A percentile compares a stretch with the other conserved stretches of the same genome.
Evolutionary conservation across 2,113 vertebrate species (phyloP).

Genomic region (Donacobius atricapilla): DNA sequence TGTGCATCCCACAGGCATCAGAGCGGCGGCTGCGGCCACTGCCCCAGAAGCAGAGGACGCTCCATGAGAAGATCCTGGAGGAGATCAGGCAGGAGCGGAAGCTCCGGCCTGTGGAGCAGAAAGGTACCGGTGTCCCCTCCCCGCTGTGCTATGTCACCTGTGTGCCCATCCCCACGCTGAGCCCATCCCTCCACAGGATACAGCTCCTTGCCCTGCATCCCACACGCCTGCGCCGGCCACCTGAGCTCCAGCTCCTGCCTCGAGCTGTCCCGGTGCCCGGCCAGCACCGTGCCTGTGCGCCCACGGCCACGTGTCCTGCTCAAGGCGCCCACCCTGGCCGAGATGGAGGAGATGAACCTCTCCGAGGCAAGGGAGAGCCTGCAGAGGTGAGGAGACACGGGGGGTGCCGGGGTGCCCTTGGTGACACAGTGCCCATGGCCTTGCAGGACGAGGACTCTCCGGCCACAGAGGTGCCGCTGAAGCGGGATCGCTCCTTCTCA

Average conservation of each 20-base stretch:
- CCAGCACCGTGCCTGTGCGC: neutral
- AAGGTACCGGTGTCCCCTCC: constrained; percentile 54
- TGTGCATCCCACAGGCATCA: constrained; percentile 69
- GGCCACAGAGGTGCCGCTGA: constrained; percentile 69
- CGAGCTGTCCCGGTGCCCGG: constrained; percentile 76
- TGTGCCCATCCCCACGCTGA: neutral
- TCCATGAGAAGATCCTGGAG: constrained; percentile 90
- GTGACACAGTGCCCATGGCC: accelerated
- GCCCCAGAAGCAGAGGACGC: constrained; percentile 80
- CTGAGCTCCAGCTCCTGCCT: constrained; percentile 88
- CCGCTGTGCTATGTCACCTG: accelerated
- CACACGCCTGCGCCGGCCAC: constrained; percentile 75
- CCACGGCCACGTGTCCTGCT: constrained; percentile 83
- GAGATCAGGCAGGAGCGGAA: constrained; percentile 90
- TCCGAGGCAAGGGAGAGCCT: constrained; percentile 78
- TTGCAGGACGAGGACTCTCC: constrained; percentile 92
- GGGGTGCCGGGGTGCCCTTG: accelerated
- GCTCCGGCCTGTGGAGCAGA: constrained; percentile 82
- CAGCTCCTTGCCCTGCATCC: constrained; percentile 91
- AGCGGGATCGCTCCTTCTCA: constrained; percentile 91
- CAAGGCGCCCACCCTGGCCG: constrained; percentile 91
- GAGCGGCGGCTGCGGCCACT: constrained; percentile 85
- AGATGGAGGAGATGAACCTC: constrained; percentile 96
- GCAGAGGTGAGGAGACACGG: accelerated
- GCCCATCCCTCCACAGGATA: constrained; percentile 58